These are phyloP conservation scores for Urocolius indicus DNA, from an alignment of 2,113 vertebrate species.

Conservation along the genomic window DNA sequence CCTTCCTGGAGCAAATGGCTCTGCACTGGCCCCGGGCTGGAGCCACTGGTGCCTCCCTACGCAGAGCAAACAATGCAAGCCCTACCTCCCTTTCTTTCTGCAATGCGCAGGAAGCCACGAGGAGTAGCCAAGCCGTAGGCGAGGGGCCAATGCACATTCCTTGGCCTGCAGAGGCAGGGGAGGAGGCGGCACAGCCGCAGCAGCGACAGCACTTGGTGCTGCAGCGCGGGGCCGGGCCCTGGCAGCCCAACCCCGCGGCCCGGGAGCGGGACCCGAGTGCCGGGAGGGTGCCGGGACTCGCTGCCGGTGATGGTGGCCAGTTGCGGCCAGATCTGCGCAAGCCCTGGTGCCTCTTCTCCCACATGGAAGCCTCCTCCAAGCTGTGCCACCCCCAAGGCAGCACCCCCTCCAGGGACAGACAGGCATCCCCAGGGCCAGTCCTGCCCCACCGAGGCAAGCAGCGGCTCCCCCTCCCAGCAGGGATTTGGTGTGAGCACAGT, in stretches of 20 bases:
- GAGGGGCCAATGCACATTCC: slow-evolving; percentile 30
- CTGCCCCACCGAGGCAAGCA: neutral
- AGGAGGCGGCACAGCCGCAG: neutral
- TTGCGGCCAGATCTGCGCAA: neutral
- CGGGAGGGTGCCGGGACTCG: neutral
- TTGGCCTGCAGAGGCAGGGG: neutral
- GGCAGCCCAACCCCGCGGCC: neutral
- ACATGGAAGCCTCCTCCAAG: neutral
- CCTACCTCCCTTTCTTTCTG: neutral
- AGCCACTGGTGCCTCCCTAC: neutral
- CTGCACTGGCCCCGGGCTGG: neutral
- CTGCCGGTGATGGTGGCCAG: neutral
- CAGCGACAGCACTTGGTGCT: neutral
- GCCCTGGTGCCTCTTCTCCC: neutral
- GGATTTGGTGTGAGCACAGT: too few relatives aligned
- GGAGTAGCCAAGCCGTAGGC: neutral
- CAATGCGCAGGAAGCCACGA: neutral
- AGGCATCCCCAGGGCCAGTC: neutral
- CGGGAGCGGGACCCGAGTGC: neutral
- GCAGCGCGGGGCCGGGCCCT: neutral
- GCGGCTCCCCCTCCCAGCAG: neutral
- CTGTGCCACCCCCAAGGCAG: neutral
- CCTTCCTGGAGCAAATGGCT: neutral
- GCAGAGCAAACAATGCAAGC: neutral
- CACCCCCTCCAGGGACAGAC: neutral